Evolutionary conservation across 2,113 vertebrate species (phyloP).

Genomic region (Mirounga angustirostris): DNA sequence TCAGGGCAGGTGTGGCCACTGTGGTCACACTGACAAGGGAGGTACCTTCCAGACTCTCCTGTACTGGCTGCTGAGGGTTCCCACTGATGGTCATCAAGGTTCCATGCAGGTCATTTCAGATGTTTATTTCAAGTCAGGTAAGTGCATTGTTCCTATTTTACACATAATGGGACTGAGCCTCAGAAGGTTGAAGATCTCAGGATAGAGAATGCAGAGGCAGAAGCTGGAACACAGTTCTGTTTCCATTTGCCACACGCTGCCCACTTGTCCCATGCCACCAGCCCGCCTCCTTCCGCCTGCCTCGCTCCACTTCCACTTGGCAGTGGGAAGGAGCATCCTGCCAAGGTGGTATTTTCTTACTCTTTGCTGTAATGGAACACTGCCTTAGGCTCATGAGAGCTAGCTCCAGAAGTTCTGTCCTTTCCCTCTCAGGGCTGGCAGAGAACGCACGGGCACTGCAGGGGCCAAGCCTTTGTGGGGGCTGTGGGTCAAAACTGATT

Average conservation of each 20-base stretch:
- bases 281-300: neutral
- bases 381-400: neutral
- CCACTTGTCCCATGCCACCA: neutral
- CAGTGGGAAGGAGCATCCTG: neutral
- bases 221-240: neutral
- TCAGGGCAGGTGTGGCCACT: neutral
- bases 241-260: neutral
- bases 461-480: neutral
- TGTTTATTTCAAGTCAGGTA: neutral
- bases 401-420: neutral
- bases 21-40: neutral
- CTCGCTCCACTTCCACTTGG: no score
- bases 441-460: neutral
- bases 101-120: neutral
- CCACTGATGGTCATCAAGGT: neutral
- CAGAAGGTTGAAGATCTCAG: neutral
- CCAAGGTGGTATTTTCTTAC: neutral
- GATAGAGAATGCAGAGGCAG: neutral
- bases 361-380: neutral
- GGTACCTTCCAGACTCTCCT: neutral
- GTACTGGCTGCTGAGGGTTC: neutral
- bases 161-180: neutral
- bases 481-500: no score
- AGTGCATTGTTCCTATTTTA: neutral
- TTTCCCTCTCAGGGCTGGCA: neutral